phyloP scores from a whole-genome alignment of 2,888 invertebrate species.

The Eupelmus urozonus region DNA sequence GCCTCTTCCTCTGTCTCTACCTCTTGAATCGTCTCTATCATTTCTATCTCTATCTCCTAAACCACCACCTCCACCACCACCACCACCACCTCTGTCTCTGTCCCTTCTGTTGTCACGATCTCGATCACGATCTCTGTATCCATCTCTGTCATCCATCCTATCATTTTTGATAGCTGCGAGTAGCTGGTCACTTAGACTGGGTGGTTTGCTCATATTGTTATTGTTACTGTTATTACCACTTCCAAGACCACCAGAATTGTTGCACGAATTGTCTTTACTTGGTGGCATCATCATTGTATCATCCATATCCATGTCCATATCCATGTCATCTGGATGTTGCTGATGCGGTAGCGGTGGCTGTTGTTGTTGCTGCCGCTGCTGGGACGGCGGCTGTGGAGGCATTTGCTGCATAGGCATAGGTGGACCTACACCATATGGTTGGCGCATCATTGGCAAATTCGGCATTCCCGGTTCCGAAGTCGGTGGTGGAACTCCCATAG shows the following conservation, averaged over 20 bases:
- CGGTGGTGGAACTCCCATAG: constrained; percentile 76
- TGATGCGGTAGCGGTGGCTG: constrained; percentile 63
- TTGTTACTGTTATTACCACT: too few relatives aligned
- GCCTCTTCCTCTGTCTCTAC: constrained; percentile 70
- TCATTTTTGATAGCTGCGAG: constrained; percentile 79
- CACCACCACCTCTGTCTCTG: constrained; percentile 62
- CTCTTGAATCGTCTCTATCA: constrained; percentile 67
- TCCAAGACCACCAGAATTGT: not conserved
- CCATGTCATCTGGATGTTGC: constrained; percentile 86
- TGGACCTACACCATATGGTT: constrained; percentile 73
- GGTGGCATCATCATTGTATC: constrained; percentile 78
- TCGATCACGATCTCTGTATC: constrained; percentile 70
- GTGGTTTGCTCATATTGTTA: constrained; percentile 65
- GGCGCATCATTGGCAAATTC: constrained; percentile 73
- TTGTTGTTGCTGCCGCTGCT: constrained; percentile 62
- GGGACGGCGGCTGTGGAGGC: constrained; percentile 68
- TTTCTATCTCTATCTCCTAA: constrained; percentile 71
- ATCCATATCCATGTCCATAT: constrained; percentile 88
- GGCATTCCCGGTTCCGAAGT: constrained; percentile 73
- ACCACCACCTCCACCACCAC: constrained; percentile 67
- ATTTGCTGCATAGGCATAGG: constrained; percentile 71
- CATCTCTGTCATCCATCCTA: constrained; percentile 69
- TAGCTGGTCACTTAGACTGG: constrained; percentile 78
- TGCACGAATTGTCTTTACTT: constrained; percentile 48
- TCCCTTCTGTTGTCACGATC: constrained; percentile 70